These are phyloP conservation scores for Glareola pratincola DNA, from an alignment of 2,113 vertebrate species.

Conservation along the genomic window DNA sequence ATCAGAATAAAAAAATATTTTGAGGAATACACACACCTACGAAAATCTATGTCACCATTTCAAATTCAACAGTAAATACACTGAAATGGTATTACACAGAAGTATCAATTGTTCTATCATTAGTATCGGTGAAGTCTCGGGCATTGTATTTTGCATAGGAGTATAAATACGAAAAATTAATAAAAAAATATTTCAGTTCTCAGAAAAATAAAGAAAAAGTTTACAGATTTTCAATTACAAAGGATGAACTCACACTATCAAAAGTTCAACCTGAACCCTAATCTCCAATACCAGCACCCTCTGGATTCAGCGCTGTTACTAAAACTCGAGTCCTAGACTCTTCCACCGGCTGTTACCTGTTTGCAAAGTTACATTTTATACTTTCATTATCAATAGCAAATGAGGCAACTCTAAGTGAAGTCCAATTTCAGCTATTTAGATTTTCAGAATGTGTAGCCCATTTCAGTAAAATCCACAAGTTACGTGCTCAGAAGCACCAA, in stretches of 20 bases:
- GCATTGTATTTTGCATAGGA: neutral
- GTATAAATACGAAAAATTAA: neutral
- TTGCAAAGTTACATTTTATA: neutral
- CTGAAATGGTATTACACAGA: too few relatives aligned
- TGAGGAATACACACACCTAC: neutral
- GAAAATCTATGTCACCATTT: neutral
- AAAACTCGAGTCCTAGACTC: neutral
- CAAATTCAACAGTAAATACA: neutral
- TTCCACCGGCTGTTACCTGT: neutral
- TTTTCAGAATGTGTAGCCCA: conserved; percentile 17
- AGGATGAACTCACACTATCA: neutral
- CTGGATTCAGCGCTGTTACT: neutral
- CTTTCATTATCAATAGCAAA: conserved; percentile 2
- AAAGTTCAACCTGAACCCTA: neutral
- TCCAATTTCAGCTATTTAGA: conserved; percentile 1
- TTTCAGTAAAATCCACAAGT: neutral
- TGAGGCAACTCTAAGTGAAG: neutral
- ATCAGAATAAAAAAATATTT: neutral
- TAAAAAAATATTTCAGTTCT: neutral
- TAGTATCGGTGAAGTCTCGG: rapidly evolving
- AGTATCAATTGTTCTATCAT: neutral
- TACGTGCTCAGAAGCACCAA: neutral
- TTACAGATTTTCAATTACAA: neutral
- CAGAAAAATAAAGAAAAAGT: neutral
- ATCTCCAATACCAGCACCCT: neutral